A percentile compares a stretch with the other conserved stretches of the same genome.
phyloP scores from a whole-genome alignment of 2,888 invertebrate genomes.

The Sylvicola cinctus region DNA sequence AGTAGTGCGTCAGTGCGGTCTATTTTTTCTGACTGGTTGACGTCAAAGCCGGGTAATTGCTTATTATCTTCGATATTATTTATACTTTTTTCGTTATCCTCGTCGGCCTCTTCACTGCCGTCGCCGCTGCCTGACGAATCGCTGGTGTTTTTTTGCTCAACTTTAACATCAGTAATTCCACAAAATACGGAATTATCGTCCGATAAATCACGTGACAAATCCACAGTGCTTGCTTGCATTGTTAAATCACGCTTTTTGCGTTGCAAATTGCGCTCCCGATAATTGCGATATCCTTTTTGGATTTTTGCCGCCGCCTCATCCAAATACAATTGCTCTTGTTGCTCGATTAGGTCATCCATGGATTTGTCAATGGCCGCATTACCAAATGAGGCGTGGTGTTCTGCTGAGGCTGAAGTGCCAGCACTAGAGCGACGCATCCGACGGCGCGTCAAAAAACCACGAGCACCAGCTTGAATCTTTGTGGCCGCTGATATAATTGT shows the following conservation, averaged over 20 bases:
- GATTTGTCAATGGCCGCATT: slow-evolving; percentile 22
- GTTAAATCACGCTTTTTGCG: slow-evolving; percentile 1
- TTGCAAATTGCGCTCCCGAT: slow-evolving; percentile 9
- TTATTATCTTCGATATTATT: no score
- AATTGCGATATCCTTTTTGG: slow-evolving; percentile 11
- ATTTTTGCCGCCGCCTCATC: slow-evolving; percentile 7
- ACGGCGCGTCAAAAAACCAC: slow-evolving; percentile 19
- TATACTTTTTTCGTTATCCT: not conserved
- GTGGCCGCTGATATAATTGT: slow-evolving; percentile 21
- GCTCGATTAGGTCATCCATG: slow-evolving; percentile 17
- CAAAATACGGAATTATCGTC: no score
- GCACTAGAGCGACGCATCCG: slow-evolving; percentile 15
- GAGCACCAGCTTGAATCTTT: slow-evolving; percentile 20
- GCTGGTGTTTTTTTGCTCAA: slow-evolving; percentile 7
- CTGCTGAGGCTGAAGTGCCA: slow-evolving; percentile 14
- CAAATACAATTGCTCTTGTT: slow-evolving; percentile 6
- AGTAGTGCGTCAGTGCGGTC: not conserved
- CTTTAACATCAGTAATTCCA: slow-evolving; percentile 9
- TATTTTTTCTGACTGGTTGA: not conserved
- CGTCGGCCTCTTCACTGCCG: not conserved
- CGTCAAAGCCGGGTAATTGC: not conserved
- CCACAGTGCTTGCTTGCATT: slow-evolving; percentile 2
- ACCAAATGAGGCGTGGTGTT: slow-evolving; percentile 17
- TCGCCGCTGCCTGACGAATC: not conserved
- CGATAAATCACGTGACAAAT: no score